Conservation (phyloP, 1,140 invertebrate species). For the Drosophila sturtevanti region DNA sequence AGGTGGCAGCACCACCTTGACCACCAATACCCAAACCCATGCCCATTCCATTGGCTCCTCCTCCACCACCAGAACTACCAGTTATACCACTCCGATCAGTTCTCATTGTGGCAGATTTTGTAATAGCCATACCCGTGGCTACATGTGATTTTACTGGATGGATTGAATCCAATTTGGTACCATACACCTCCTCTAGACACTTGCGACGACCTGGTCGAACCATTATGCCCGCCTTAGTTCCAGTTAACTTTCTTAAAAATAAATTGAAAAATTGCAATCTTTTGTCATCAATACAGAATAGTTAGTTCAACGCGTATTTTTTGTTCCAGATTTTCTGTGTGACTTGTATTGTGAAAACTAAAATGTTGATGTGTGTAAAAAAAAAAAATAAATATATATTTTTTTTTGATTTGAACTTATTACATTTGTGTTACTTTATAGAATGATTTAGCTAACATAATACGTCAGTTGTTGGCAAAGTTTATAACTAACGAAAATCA, state of each 20-base stretch:
- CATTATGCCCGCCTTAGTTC: constrained; percentile 32
- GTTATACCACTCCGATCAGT: constrained; percentile 11
- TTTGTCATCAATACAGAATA: not conserved
- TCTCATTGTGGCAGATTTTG: constrained; percentile 47
- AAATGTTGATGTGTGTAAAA: constrained; percentile 48
- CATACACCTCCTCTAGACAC: constrained; percentile 71
- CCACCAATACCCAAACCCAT: not conserved
- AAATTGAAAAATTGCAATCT: constrained; percentile 7
- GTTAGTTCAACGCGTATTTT: not conserved
- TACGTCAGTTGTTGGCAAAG: not conserved
- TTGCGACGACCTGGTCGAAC: constrained; percentile 66
- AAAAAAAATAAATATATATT: constrained; percentile 23
- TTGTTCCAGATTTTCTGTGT: not conserved
- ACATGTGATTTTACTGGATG: constrained; percentile 47
- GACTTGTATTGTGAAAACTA: constrained; percentile 30
- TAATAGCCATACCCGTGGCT: constrained; percentile 31
- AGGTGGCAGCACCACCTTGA: constrained; percentile 16
- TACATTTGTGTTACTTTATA: constrained; percentile 46
- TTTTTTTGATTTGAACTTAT: constrained; percentile 33
- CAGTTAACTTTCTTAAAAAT: not conserved
- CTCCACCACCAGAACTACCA: constrained; percentile 4
- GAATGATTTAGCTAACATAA: constrained; percentile 46
- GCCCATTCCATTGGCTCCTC: not conserved
- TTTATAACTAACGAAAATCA: not conserved
- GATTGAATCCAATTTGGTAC: constrained; percentile 55